A percentile compares a stretch with the other conserved stretches of the same genome.
phyloP scores from a whole-genome alignment of 30 jellyfish, hydroid and myxozoan genomes.

The Sanderia malayensis region DNA sequence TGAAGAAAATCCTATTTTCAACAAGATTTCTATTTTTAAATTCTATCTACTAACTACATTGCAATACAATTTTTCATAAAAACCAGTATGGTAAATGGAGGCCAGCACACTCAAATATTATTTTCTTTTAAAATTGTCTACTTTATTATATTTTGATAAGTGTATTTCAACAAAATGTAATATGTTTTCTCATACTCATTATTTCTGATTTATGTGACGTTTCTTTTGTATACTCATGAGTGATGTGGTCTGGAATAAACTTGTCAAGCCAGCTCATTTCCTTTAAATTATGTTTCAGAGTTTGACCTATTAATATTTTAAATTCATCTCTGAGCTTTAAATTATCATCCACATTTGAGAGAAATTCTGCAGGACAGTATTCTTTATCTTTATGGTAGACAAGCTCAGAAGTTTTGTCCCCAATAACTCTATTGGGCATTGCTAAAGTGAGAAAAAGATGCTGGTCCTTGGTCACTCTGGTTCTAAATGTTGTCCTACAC shows the following conservation, averaged over 20 bases:
- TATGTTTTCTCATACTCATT: too few relatives aligned
- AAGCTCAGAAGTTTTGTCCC: background rate
- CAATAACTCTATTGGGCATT: slow-evolving; percentile 3
- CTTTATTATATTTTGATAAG: too few relatives aligned
- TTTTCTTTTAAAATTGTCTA: too few relatives aligned
- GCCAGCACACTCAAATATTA: too few relatives aligned
- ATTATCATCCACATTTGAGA: slow-evolving; percentile 12
- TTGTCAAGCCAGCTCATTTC: slow-evolving; percentile 15
- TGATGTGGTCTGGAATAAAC: slow-evolving; percentile 2
- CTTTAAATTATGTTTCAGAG: background rate
- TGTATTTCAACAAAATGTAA: too few relatives aligned
- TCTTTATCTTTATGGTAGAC: slow-evolving; percentile 10
- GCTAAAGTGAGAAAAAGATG: slow-evolving; percentile 15
- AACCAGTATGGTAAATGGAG: too few relatives aligned
- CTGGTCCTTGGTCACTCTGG: background rate
- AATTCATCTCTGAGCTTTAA: slow-evolving; percentile 3
- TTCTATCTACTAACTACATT: too few relatives aligned
- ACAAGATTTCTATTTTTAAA: too few relatives aligned
- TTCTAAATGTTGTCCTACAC: slow-evolving; percentile 20
- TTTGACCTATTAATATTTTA: background rate
- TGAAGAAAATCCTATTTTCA: too few relatives aligned
- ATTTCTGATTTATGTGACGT: slow-evolving; percentile 4
- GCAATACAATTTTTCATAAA: too few relatives aligned
- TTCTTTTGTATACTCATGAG: slow-evolving; percentile 3
- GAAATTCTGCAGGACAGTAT: slow-evolving; percentile 1